Evolutionary conservation across 2,888 invertebrate genomes (phyloP).

Genomic region (Drosophila seclusa): DNA sequence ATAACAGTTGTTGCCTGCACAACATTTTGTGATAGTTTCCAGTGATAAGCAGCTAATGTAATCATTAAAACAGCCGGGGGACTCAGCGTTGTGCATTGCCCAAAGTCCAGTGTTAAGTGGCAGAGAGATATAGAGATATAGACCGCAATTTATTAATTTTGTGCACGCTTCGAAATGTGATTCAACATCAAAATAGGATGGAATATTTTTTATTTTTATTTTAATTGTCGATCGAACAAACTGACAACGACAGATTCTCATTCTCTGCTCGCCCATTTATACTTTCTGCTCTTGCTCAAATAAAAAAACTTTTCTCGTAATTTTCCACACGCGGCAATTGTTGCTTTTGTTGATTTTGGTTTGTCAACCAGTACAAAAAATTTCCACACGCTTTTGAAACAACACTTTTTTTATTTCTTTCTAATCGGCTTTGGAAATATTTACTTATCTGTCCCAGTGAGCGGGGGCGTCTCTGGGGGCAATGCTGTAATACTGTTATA

Average conservation of each 20-base stretch:
- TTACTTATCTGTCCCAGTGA: background rate
- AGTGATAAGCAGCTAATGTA: conserved; percentile 44
- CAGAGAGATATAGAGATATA: background rate
- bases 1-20: background rate
- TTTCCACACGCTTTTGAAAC: conserved; percentile 58
- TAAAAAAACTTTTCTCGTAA: conserved; percentile 41
- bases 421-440: conserved; percentile 49
- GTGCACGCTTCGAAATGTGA: conserved; percentile 40
- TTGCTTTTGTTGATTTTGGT: conserved; percentile 19
- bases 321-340: conserved; percentile 41
- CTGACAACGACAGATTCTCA: conserved; percentile 2
- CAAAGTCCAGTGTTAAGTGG: conserved; percentile 35
- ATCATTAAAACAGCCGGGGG: background rate
- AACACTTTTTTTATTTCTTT: conserved; percentile 7
- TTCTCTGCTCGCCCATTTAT: background rate
- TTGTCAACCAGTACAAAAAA: conserved; percentile 46
- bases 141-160: conserved; percentile 20
- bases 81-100: conserved; percentile 22
- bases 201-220: conserved; percentile 17
- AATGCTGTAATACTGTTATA: conserved; percentile 1
- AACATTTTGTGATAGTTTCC: conserved; percentile 22
- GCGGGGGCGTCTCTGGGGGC: background rate
- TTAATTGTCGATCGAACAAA: conserved; percentile 33
- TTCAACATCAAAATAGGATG: conserved; percentile 39
- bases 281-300: background rate